Base-by-base conservation (phyloP, 1,140 invertebrate species). In the Magallana ariakensis region DNA sequence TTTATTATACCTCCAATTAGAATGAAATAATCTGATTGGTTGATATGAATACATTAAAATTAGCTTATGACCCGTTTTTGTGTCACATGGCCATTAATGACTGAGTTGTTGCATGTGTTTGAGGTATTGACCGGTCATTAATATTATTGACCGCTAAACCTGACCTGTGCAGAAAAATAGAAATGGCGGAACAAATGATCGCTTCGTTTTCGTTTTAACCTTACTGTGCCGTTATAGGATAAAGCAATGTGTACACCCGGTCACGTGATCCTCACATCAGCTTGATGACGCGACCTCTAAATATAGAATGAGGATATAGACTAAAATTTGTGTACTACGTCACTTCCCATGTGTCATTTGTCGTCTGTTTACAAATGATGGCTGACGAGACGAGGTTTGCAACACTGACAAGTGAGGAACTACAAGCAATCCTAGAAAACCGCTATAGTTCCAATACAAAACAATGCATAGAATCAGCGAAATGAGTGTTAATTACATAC, bases 381-480 rank as follows among this genome's bases (percentile, higher is more conserved):
- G 62, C 46, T 54, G 62, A 33, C 62, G 54, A 53, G 15, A 10
- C 19, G 19, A 85, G 66, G 70, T 56, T n/a, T 80, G 53, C 19
- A 55, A 56, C 15, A n/a, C n/a, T 83, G 54, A 9, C 55, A 83
- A 83, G 19, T n/a, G 82, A 83, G 6, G 19, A 83, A 26, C 58
- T 84, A 46, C 56, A 84, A 26, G 5, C n/a, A 60, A 22, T 84
- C 58, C 1, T 46, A 57, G 58, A 84, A n/a, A 84, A 84, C 19
- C 16, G 83, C 15, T 57, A 84, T 26, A 84, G 83, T 62, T 60
- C 57, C n/a, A 62, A 84, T 46, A 84, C 83, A 33, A 84, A 84
- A 62, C 55, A 60, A 13, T 80, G 70, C 22, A 80, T 80, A 22
- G 70, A 80, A n/a, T 80, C 70, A 22, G 19, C 22, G 33, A 80